phyloP scores from a whole-genome alignment of 2,888 invertebrate species.

The Ethmia dodecea region DNA sequence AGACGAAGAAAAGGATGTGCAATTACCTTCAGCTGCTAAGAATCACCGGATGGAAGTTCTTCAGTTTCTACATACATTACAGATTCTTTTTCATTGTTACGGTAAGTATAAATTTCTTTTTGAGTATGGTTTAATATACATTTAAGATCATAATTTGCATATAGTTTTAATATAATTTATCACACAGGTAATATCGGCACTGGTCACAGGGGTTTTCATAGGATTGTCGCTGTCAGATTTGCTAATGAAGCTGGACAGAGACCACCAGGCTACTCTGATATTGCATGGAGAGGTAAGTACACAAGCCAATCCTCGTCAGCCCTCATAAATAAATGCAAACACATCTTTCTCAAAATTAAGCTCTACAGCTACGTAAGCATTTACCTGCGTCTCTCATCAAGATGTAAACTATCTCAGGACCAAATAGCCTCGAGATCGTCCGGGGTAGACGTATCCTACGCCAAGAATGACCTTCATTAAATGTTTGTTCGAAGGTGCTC shows the following conservation, averaged over 20 bases:
- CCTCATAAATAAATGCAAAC: no score
- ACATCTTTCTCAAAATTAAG: no score
- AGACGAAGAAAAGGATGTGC: no score
- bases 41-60: slow-evolving; percentile 40
- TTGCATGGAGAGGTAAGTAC: slow-evolving; percentile 34
- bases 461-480: not conserved
- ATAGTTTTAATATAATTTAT: not conserved
- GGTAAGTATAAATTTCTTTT: slow-evolving; percentile 24
- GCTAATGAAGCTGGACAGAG: slow-evolving; percentile 28
- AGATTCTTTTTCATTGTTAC: slow-evolving; percentile 36
- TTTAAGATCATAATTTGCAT: not conserved
- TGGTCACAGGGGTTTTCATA: slow-evolving; percentile 43
- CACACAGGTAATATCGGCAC: slow-evolving; percentile 38
- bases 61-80: slow-evolving; percentile 39
- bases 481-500: slow-evolving; percentile 27
- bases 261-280: no score
- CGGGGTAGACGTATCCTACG: no score
- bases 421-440: no score
- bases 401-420: no score
- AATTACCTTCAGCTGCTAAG: no score
- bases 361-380: no score
- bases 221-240: slow-evolving; percentile 39
- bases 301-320: no score
- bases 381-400: no score
- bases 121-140: not conserved